phyloP scores from a whole-genome alignment of 2,888 invertebrate genomes.

The Apodemia arnacis region DNA sequence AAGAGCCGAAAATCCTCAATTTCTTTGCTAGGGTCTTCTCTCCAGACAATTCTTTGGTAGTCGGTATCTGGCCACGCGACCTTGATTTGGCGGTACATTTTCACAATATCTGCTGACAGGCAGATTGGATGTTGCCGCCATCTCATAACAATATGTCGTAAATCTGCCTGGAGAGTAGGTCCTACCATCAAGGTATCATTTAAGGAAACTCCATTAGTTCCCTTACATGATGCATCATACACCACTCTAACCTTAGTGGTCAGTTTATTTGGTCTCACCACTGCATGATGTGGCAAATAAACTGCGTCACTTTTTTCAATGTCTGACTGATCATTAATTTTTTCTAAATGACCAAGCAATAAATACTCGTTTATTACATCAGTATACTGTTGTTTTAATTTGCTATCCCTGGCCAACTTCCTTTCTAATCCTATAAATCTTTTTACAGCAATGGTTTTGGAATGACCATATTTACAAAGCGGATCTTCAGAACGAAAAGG shows the following conservation, averaged over 20 bases:
- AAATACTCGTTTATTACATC: not conserved
- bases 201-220: slow-evolving; percentile 63
- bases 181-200: slow-evolving; percentile 81
- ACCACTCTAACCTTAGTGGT: slow-evolving; percentile 8
- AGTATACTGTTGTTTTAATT: not conserved
- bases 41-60: slow-evolving; percentile 64
- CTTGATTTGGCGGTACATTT: slow-evolving; percentile 83
- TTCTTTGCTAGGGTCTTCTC: slow-evolving; percentile 18
- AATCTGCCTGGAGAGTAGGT: slow-evolving; percentile 78
- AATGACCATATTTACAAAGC: not conserved
- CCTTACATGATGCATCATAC: slow-evolving; percentile 68
- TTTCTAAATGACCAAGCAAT: not conserved
- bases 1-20: slow-evolving; percentile 26
- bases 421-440: not conserved
- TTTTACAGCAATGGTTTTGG: not conserved
- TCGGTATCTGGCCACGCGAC: slow-evolving; percentile 28
- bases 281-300: not conserved
- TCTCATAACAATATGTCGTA: slow-evolving; percentile 79
- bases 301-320: not conserved
- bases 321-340: slow-evolving; percentile 37
- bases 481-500: not conserved
- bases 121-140: slow-evolving; percentile 68
- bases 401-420: not conserved
- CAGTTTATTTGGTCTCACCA: not conserved
- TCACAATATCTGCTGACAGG: slow-evolving; percentile 69